Evolutionary conservation across 2,113 vertebrate species (phyloP), one percentile per base, ranked within the genome.

Genomic region (Addax nasomaculatus): DNA sequence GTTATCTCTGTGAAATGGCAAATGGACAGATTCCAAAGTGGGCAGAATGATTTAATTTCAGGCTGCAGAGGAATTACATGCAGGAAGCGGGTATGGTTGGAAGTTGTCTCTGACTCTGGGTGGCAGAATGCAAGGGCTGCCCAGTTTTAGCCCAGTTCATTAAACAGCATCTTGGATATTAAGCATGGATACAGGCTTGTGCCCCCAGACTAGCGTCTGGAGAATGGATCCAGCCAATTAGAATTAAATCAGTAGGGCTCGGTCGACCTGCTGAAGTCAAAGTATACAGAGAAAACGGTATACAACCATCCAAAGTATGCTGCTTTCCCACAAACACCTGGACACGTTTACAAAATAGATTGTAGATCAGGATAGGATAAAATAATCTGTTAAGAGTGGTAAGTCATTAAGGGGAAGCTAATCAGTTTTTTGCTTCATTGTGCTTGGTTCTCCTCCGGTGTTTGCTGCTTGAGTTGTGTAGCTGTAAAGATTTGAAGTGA

Each of bases 371-470:
- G 33, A 39, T 6, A 3, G 39, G 29, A 11, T 14, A 1, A 21
- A 12, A 1, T 3, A 14, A 15, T 6, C 93, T 64, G 10, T 3
- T 2, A 0, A 47, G 85, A 16, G 49, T 17, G 25, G 16, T 2
- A 2, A 1, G 16, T 51, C 36, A 17, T 11, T 25, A 3, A 30
- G 43, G 25, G 33, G 51, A 17, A 55, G 70, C 2, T 23, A 1
- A 9, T 51, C 43, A 13, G 57, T 78, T 16, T 4, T 62, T 55
- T 6, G 1, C 23, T 29, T 33, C 29, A 2, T 0, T 2, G 57
- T 1, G 14, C 29, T n/a, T 8, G 0, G 1, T 11, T 8, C 25
- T 30, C 36, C 21, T 30, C 45, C 0, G 0, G 25, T 29, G 25
- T 39, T 21, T 30, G 9, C 70, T 23, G 14, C 5, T 1, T 17